Conservation (phyloP, 2,888 invertebrate species). For the Acronicta leporina region DNA sequence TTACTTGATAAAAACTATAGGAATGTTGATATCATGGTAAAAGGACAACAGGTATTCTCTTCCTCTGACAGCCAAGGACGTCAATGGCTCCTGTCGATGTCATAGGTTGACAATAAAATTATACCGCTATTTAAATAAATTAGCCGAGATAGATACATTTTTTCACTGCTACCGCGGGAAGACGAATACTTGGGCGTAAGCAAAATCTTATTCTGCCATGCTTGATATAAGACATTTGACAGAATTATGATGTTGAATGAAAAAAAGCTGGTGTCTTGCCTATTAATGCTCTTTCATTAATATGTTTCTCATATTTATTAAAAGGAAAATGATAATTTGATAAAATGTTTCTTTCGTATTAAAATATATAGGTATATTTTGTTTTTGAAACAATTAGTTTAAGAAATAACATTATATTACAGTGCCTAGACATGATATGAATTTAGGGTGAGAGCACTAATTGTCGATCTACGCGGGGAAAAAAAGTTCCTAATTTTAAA, state of each 20-base stretch:
- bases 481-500: constrained; percentile 47
- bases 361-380: constrained; percentile 15
- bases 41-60: too few relatives aligned
- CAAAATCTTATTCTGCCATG: too few relatives aligned
- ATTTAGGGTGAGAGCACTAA: constrained; percentile 41
- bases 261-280: background rate
- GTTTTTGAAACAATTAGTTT: constrained; percentile 25
- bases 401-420: constrained; percentile 41
- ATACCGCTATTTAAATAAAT: too few relatives aligned
- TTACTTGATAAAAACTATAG: constrained; percentile 8
- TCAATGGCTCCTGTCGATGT: too few relatives aligned
- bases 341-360: background rate
- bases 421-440: constrained; percentile 59
- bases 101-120: too few relatives aligned
- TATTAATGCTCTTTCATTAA: constrained; percentile 25
- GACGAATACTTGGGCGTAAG: too few relatives aligned
- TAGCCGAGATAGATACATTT: too few relatives aligned
- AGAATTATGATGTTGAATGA: too few relatives aligned
- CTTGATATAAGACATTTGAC: too few relatives aligned
- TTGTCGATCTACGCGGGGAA: constrained; percentile 27
- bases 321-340: background rate
- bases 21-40: constrained; percentile 8
- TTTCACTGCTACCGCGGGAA: too few relatives aligned
- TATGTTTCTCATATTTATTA: background rate
- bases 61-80: too few relatives aligned